Evolutionary conservation across 2,797 vertebrate genomes (phyloP), one percentile per base, ranked within the genome.

Genomic region (Acanthurus lineatus): DNA sequence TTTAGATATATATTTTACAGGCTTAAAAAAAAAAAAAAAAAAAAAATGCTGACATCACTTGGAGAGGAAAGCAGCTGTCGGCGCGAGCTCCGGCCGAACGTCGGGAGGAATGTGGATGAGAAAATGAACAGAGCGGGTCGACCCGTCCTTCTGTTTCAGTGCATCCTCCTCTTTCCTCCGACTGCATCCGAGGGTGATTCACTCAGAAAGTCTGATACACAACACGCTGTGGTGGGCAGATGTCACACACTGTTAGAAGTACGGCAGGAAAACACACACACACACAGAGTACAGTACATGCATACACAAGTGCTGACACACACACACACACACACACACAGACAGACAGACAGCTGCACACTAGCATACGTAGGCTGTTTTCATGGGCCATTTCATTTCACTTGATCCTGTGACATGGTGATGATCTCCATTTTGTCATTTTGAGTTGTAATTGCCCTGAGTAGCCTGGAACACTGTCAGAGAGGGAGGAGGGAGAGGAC

Each of bases 351-450:
- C 67, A 54, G 73, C 38, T 48, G 42, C 85, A 88, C 84, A 84
- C 76, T 20, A 54, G 84, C 90, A 77, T 48, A 79, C 74, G 78
- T 73, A 38, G 53, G 85, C 81, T 57, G 84, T 91, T 93, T 92
- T 90, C 88, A 91, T 11, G 86, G 90, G 56, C 86, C 89, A 92
- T 94, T 94, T 93, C 79, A 73, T 87, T 88, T 92, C 91, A 81
- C 86, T 92, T 90, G 92, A 93, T 92, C 89, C 83, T 60, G 82
- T 86, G 83, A 91, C 89, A 91, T 32, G 71, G 74, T 56, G 80
- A 91, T 93, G 89, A 91, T 94, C 91, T 88, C 86, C 88, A 85
- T 88, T 93, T 89, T 91, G 90, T 91, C 90, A 90, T 93, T 91
- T 91, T 78, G 90, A 91, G 90, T 84, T 79, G 86, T 92, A 91